A percentile compares a stretch with the other conserved stretches of the same genome.
These are phyloP conservation scores for Sinocyclocheilus grahami DNA, from an alignment of 2,113 vertebrate species.

Conservation along the genomic window DNA sequence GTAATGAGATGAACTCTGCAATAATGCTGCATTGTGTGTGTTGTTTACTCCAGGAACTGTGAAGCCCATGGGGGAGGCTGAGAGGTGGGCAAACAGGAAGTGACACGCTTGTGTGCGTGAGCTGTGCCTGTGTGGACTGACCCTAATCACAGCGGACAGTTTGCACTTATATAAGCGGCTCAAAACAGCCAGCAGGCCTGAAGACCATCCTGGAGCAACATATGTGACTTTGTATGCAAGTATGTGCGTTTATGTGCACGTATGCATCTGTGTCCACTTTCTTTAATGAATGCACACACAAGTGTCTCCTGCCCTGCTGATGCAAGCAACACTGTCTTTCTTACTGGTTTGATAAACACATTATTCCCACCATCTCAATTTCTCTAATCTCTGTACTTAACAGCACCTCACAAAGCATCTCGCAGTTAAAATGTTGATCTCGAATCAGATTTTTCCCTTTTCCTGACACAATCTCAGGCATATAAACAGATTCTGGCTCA, in stretches of 20 bases:
- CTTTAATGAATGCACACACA: neutral
- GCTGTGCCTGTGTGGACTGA: slow-evolving; percentile 18
- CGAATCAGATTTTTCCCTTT: neutral
- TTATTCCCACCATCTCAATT: neutral
- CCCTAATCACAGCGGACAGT: slow-evolving; percentile 53
- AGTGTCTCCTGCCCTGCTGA: neutral
- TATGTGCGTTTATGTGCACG: neutral
- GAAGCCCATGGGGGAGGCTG: slow-evolving; percentile 10
- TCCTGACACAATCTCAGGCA: slow-evolving; percentile 1
- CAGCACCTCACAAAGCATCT: neutral
- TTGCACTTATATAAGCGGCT: slow-evolving; percentile 48
- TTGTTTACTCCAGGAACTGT: slow-evolving; percentile 26
- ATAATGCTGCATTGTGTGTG: slow-evolving; percentile 15
- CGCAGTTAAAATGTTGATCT: slow-evolving; percentile 9
- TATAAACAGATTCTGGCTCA: slow-evolving; percentile 26
- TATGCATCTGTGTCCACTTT: slow-evolving; percentile 4
- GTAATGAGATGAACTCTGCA: slow-evolving; percentile 14
- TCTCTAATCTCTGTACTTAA: neutral
- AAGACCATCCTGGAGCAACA: slow-evolving; percentile 40
- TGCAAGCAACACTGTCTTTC: slow-evolving; percentile 7
- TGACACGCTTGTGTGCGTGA: slow-evolving; percentile 34
- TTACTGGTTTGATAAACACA: neutral
- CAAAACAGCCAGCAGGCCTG: slow-evolving; percentile 40
- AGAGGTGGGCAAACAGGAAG: slow-evolving; percentile 48
- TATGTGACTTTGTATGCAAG: slow-evolving; percentile 13